Conservation (phyloP, 2,797 vertebrate species). For the Hapalemur alaotrensis region DNA sequence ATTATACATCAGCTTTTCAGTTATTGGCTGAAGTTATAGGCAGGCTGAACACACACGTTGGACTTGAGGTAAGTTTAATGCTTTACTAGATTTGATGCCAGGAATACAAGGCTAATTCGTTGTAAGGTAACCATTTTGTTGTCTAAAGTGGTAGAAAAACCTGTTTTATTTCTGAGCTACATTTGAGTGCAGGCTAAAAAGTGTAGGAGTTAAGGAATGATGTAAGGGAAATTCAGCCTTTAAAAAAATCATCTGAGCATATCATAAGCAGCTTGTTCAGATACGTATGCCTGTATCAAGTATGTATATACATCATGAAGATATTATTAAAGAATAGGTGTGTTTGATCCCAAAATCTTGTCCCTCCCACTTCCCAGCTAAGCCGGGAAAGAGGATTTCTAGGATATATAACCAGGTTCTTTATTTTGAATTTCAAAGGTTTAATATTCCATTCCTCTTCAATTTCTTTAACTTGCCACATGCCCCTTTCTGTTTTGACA, state of each 20-base stretch:
- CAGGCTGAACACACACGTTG: background rate
- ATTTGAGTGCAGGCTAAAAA: conserved; percentile 9
- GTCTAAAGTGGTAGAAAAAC: conserved; percentile 6
- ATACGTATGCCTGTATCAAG: background rate
- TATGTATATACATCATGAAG: background rate
- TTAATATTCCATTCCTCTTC: conserved; percentile 40
- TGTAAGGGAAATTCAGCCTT: background rate
- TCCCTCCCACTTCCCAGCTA: background rate
- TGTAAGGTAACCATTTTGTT: background rate
- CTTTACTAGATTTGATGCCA: background rate
- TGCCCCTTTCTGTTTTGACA: conserved; percentile 54
- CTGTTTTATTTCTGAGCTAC: conserved; percentile 23
- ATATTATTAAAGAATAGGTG: background rate
- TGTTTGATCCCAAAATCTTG: background rate
- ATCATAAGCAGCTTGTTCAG: background rate
- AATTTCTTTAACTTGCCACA: conserved; percentile 15
- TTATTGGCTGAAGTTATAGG: background rate
- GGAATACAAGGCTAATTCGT: background rate
- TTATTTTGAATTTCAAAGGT: conserved; percentile 39
- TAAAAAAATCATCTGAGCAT: background rate
- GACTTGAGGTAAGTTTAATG: background rate
- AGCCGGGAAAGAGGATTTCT: background rate
- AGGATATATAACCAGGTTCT: background rate
- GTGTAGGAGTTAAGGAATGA: background rate
- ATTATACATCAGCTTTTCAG: background rate